Evolutionary conservation across 2,797 vertebrate genomes (phyloP), one percentile per base, ranked within the genome.

Genomic region (Argentina silus): DNA sequence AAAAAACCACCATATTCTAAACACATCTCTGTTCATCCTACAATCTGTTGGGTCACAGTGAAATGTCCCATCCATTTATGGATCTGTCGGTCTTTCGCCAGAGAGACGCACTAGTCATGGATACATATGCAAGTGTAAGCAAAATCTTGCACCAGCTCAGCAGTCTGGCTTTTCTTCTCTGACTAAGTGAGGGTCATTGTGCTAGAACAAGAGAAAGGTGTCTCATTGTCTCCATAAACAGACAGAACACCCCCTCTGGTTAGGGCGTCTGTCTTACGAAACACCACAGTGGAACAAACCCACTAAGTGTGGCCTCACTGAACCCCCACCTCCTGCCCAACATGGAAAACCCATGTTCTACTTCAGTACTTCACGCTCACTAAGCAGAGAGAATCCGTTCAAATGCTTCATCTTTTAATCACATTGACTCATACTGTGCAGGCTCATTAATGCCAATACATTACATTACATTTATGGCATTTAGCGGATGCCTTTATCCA

Each of bases 141-240:
- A n/a, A n/a, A n/a, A n/a, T n/a, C n/a, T n/a, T n/a, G n/a, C n/a
- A n/a, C n/a, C n/a, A 12, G 43, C 44, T 66, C 62, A 60, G 63
- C 50, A 62, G 64, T 81, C 83, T 83, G 74, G 48, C 68, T 63
- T 50, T 67, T 90, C 81, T 76, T 72, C 73, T 81, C 90, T 82
- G 84, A 73, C 62, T 83, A 44, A 45, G 19, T 45, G 15, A 27
- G n/a, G 76, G 84, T 72, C 8, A 70, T 53, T 84, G 85, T 84
- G 10, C 61, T 42, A 27, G 76, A 83, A 79, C 72, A 81, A 36
- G 76, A 71, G 77, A 76, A 83, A 48, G 74, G 27, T 63, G 85
- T 83, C 87, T 89, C 82, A 87, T 76, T 73, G 85, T 87, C 89
- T 91, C 91, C 90, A 80, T 90, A 92, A 93, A 91, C 90, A 92